These are phyloP conservation scores for Centroberyx gerrardi DNA, from an alignment of 2,797 vertebrate species.

Conservation along the genomic window DNA sequence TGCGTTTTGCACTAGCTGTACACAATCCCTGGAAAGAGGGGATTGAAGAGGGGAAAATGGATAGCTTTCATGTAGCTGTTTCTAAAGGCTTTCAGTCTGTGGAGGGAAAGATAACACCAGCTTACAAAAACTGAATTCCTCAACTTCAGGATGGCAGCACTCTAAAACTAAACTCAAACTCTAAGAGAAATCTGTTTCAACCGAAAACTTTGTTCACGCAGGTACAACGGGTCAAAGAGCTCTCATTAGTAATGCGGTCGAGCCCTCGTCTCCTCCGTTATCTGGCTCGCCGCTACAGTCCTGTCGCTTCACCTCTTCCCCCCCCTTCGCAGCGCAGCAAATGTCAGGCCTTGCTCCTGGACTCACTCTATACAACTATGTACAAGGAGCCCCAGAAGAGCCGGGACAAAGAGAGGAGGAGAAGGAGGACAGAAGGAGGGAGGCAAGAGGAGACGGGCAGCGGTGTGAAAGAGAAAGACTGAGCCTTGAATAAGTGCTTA, in stretches of 20 bases:
- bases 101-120: conserved; percentile 37
- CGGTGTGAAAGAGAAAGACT: neutral
- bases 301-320: conserved; percentile 47
- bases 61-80: neutral
- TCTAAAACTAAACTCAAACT: conserved; percentile 18
- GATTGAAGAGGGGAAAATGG: neutral
- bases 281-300: conserved; percentile 25
- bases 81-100: neutral
- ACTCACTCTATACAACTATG: conserved; percentile 9
- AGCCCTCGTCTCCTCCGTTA: conserved; percentile 34
- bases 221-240: conserved; percentile 36
- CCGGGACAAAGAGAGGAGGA: conserved; percentile 3
- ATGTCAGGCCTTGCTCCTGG: conserved; percentile 62
- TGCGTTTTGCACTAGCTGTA: neutral
- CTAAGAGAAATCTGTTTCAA: conserved; percentile 9
- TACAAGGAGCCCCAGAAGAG: conserved; percentile 33
- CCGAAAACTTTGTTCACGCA: conserved; percentile 19
- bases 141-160: conserved; percentile 29
- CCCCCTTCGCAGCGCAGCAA: conserved; percentile 23
- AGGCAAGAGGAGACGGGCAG: neutral
- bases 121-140: conserved; percentile 25
- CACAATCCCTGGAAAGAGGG: neutral
- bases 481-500: neutral
- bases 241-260: conserved; percentile 51
- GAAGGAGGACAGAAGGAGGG: neutral